Evolutionary conservation across 2,797 vertebrate genomes (phyloP), one percentile per base, ranked within the genome.

Genomic region (Sebastes dallii): DNA sequence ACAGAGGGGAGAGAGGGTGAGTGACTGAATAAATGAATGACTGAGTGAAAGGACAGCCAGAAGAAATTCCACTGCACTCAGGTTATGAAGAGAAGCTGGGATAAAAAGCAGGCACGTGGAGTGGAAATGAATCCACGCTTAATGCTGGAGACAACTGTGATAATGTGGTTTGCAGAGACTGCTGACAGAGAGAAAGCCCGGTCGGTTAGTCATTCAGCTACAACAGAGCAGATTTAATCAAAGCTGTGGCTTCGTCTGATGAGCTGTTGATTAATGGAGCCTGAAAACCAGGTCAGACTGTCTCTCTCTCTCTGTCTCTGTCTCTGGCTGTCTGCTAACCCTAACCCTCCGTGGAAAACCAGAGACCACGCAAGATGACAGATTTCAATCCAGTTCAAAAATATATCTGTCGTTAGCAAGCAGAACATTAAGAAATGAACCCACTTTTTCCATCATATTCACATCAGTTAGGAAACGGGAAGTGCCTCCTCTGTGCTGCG

Each of bases 251-350:
- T 87, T 80, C 12, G 54, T 82, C 82, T 88, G 87, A 86, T 82
- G 90, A 93, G 85, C 78, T 78, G 89, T 86, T 92, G 90, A 93
- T 93, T 89, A 92, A 92, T 89, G 87, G 78, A 91, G 90, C 81
- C 90, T 84, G 86, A 91, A 91, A 92, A 92, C 78, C 85, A 92
- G 93, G 91, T 93, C 93, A 90, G 66, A 77, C 76, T 8, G 80
- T 89, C 83, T 88, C 64, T 73, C 29, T 54, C 10, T 46, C 56
- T 70, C 32, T 72, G 10, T 66, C 34, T 75, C 34, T 55, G 34
- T 68, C 2, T 50, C 69, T 71, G 30, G 34, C 64, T 58, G 66
- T 80, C 77, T 84, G 72, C 27, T 66, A 0, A 24, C 50, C 5
- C 5, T 42, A 42, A 42, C 50, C 36, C 68, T 75, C 84, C 67